phyloP scores from a whole-genome alignment of 2,888 invertebrate genomes.

The Drosophila eohydei region DNA sequence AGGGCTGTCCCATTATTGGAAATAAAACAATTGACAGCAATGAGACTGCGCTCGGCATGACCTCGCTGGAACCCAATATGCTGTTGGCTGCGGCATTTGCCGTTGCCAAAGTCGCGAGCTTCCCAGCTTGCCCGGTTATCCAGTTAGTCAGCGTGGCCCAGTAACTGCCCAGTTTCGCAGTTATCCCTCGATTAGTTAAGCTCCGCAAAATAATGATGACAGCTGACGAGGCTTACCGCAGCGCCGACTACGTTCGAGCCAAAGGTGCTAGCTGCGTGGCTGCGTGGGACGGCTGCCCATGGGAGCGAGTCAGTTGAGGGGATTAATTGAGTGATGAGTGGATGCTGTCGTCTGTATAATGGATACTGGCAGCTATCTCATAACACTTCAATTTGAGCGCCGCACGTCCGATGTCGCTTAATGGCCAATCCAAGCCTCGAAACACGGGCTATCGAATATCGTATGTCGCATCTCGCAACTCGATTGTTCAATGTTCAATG shows the following conservation, averaged over 20 bases:
- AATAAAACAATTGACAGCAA: slow-evolving; percentile 92
- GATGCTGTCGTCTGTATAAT: slow-evolving; percentile 44
- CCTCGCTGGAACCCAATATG: slow-evolving; percentile 89
- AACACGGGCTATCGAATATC: slow-evolving; percentile 15
- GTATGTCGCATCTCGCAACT: slow-evolving; percentile 6
- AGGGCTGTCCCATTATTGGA: slow-evolving; percentile 91
- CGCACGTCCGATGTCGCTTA: slow-evolving; percentile 42
- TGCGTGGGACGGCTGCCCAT: neutral
- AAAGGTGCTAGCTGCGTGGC: slow-evolving; percentile 16
- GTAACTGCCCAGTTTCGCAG: slow-evolving; percentile 6
- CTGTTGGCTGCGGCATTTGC: slow-evolving; percentile 89
- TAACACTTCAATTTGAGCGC: slow-evolving; percentile 49
- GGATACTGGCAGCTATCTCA: slow-evolving; percentile 46
- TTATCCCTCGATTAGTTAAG: slow-evolving; percentile 53
- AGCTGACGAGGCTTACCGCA: slow-evolving; percentile 38
- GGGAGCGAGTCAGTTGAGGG: slow-evolving; percentile 16
- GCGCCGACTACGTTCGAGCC: neutral
- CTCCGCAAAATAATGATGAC: slow-evolving; percentile 52
- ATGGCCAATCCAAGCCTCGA: slow-evolving; percentile 24
- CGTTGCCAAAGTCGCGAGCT: neutral
- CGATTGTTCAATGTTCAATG: neutral
- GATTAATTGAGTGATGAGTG: slow-evolving; percentile 60
- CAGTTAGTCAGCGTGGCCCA: neutral
- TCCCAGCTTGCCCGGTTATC: neutral
- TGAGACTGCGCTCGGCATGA: slow-evolving; percentile 91